Evolutionary conservation across 2,888 invertebrate genomes (phyloP), one percentile per base, ranked within the genome.

Genomic region (Polyploca ridens): DNA sequence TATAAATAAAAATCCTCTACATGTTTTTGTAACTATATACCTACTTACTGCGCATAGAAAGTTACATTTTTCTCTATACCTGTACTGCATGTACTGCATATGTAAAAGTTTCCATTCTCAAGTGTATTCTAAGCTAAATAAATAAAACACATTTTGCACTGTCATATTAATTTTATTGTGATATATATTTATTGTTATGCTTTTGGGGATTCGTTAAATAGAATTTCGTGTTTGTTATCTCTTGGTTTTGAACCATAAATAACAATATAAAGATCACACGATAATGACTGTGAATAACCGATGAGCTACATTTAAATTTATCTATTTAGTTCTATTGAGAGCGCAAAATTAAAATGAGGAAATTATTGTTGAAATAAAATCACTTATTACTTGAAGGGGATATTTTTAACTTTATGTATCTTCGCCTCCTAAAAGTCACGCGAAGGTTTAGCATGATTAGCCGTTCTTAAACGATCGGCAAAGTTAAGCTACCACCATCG

Each of bases 121-220:
- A 16, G 49, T 49, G 49, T 1, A 49, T 16, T 16, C 6, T 1
- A 16, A 16, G 16, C 16, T 5, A 4, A 49, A 49, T 16, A 5
- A 16, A 49, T 16, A 7, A 8, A 49, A 16, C 27, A 27, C 27
- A 27, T 27, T 27, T 49, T 49, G 49, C 16, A 16, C 7, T 14
- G 49, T 16, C 49, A 49, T 49, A 49, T 49, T 49, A 49, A 49
- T 49, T 49, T 49, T 7, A 49, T 49, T 16, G 16, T 49, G 49
- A 49, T 4, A 44, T 4, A 44, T 44, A 14, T 49, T 49, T 49
- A 49, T 49, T 49, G 49, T 16, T 49, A 16, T 49, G 7, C 49
- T 49, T n/a, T 49, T 16, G 49, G 49, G 54, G 14, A 5, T 14
- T 10, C 10, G 49, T 16, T 16, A 16, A 49, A 49, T 54, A 10